Evolutionary conservation across 1,140 invertebrate species (phyloP).

Genomic region (Bombus balteatus): DNA sequence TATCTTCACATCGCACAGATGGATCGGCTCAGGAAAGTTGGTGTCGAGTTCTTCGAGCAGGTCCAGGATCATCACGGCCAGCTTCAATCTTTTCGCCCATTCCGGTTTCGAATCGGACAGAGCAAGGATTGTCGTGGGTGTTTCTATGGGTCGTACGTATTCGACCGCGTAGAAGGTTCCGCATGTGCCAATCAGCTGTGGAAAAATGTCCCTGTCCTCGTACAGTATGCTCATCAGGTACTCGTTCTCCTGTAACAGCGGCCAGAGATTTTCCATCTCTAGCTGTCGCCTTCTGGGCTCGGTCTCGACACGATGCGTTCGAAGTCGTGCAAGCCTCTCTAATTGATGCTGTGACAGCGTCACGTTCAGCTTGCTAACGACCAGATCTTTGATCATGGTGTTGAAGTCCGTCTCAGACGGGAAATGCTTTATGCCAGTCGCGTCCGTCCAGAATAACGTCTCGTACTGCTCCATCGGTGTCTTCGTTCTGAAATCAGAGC

Average conservation of each 20-base stretch:
- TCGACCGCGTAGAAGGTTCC: constrained; percentile 86
- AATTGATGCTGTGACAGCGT: constrained; percentile 80
- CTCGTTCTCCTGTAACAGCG: constrained; percentile 86
- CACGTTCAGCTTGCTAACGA: constrained; percentile 83
- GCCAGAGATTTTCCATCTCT: constrained; percentile 86
- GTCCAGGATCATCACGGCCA: constrained; percentile 85
- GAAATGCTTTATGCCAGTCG: constrained; percentile 79
- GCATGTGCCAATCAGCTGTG: constrained; percentile 87
- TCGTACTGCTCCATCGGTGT: constrained; percentile 69
- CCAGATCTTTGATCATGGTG: constrained; percentile 81
- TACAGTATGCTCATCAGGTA: constrained; percentile 85
- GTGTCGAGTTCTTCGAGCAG: constrained; percentile 84
- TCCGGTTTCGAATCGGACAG: constrained; percentile 73
- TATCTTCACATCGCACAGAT: constrained; percentile 87
- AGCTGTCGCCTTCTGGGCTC: constrained; percentile 75
- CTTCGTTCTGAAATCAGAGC: constrained; percentile 56
- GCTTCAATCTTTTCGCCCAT: constrained; percentile 79
- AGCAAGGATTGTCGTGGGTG: constrained; percentile 71
- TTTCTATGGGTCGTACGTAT: constrained; percentile 82
- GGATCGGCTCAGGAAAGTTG: constrained; percentile 83
- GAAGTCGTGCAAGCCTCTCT: constrained; percentile 79
- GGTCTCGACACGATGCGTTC: constrained; percentile 78
- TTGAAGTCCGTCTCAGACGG: constrained; percentile 83
- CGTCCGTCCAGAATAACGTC: constrained; percentile 81
- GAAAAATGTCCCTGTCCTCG: constrained; percentile 85